phyloP scores from a whole-genome alignment of 1,140 invertebrate species.

The Drosophila repleta region DNA sequence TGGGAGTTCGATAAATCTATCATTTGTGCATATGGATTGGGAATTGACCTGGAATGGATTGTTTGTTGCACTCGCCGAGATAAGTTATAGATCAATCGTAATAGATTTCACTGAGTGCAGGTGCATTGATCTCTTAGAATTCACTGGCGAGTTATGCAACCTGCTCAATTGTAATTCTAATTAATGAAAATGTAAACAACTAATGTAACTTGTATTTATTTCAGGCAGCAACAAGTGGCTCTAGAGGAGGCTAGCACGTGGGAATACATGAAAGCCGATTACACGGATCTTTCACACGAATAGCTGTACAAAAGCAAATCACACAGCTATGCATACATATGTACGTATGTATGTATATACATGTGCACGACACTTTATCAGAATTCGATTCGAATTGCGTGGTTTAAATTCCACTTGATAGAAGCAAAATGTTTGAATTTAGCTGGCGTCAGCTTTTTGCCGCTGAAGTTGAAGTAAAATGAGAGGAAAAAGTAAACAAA shows the following conservation, averaged over 20 bases:
- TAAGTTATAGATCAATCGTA: too few relatives aligned
- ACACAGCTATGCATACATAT: not conserved
- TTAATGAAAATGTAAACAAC: slow-evolving; percentile 3
- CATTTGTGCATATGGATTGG: too few relatives aligned
- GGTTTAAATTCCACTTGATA: slow-evolving; percentile 4
- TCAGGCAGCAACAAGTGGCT: slow-evolving; percentile 31
- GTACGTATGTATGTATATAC: not conserved
- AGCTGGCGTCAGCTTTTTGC: slow-evolving; percentile 7
- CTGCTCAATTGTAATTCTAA: not conserved
- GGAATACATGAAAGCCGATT: slow-evolving; percentile 6
- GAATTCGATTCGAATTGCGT: slow-evolving; percentile 4
- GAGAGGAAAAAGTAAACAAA: slow-evolving; percentile 31
- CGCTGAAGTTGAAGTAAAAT: slow-evolving; percentile 13
- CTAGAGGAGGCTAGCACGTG: not conserved
- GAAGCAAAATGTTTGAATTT: slow-evolving; percentile 7
- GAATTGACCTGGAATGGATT: too few relatives aligned
- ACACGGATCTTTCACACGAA: slow-evolving; percentile 11
- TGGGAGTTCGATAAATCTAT: too few relatives aligned
- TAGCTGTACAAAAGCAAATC: not conserved
- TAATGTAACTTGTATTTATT: slow-evolving; percentile 7
- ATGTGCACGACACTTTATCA: not conserved
- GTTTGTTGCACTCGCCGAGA: too few relatives aligned
- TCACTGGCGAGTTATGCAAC: not conserved
- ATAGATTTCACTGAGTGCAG: slow-evolving; percentile 1
- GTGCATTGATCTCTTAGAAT: slow-evolving; percentile 26